These are phyloP conservation scores for Drosophila funebris DNA, from an alignment of 1,140 invertebrate genomes.

Conservation along the genomic window DNA sequence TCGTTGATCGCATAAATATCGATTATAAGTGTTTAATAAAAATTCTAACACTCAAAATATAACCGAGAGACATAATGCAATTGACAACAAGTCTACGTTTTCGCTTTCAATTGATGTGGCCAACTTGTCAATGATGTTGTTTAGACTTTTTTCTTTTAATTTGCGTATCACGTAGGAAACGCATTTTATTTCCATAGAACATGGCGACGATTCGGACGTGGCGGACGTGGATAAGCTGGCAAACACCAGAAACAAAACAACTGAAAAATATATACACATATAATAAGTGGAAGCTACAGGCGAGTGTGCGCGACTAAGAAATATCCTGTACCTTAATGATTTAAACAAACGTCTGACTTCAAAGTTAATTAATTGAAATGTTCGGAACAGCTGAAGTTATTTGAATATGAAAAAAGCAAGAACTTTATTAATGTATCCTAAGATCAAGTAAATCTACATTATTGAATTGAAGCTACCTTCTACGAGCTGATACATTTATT, in stretches of 20 bases:
- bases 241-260: conserved; percentile 56
- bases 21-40: conserved; percentile 77
- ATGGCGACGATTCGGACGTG: conserved; percentile 72
- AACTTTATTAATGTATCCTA: no score
- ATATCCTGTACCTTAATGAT: neutral
- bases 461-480: neutral
- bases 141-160: conserved; percentile 14
- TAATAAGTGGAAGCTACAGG: neutral
- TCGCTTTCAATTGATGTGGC: conserved; percentile 52
- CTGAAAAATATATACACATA: conserved; percentile 15
- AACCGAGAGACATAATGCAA: conserved; percentile 58
- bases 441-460: no score
- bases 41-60: conserved; percentile 67
- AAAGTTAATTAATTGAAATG: no score
- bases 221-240: conserved; percentile 49
- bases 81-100: conserved; percentile 70
- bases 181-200: conserved; percentile 80
- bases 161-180: conserved; percentile 66
- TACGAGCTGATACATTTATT: neutral
- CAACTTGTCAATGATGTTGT: conserved; percentile 26
- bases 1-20: conserved; percentile 75
- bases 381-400: no score
- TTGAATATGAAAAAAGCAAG: no score
- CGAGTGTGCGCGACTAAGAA: neutral
- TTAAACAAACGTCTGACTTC: no score